Percentiles rank a stretch among this genome's conserved stretches.
phyloP scores from a whole-genome alignment of 2,113 vertebrate genomes.

The Myotis yumanensis region DNA sequence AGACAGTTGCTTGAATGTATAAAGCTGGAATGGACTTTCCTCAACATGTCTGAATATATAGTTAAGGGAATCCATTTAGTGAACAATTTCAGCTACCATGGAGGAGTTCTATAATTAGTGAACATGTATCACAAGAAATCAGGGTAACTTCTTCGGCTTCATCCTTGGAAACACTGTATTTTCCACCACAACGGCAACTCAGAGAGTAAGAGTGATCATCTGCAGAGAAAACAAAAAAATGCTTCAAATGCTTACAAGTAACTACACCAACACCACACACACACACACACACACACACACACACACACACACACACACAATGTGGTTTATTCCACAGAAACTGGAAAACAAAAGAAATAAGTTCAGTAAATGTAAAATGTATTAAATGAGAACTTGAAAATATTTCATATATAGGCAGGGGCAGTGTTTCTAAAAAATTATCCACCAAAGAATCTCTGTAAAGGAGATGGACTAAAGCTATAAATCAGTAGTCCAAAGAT shows the following conservation, averaged over 20 bases:
- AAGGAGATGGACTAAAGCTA: background rate
- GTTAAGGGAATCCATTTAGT: background rate
- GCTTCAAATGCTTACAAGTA: conserved; percentile 10
- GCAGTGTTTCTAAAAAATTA: background rate
- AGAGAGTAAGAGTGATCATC: conserved; percentile 82
- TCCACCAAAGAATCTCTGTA: background rate
- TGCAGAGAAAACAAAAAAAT: conserved; percentile 70
- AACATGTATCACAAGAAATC: conserved; percentile 87
- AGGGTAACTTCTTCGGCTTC: conserved; percentile 82
- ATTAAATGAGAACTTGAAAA: conserved; percentile 15
- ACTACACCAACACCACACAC: background rate
- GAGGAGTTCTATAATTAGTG: conserved; percentile 85
- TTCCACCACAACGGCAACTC: conserved; percentile 87
- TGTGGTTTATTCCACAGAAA: background rate
- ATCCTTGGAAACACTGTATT: conserved; percentile 80
- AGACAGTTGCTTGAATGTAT: conserved; percentile 16
- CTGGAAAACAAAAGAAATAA: background rate
- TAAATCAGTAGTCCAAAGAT: background rate
- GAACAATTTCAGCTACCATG: conserved; percentile 60
- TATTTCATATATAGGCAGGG: background rate
- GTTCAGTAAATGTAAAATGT: background rate
- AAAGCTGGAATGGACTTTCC: background rate
- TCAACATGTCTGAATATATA: background rate
- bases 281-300: background rate
- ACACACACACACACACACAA: background rate